phyloP scores from a whole-genome alignment of 2,797 vertebrate genomes.

The Xenopus petersii region DNA sequence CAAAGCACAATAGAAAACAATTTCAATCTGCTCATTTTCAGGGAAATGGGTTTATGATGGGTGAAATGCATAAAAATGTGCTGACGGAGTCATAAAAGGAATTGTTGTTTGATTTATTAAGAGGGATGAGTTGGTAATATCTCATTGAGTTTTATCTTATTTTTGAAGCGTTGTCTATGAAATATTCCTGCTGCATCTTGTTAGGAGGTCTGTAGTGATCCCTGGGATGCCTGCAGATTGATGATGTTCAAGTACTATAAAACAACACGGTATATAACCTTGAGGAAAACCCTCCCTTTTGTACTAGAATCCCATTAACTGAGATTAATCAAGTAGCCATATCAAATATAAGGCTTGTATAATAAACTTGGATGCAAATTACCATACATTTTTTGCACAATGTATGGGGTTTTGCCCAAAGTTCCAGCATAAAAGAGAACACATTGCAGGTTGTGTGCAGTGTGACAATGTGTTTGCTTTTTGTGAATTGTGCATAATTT shows the following conservation, averaged over 20 bases:
- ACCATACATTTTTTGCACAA: no score
- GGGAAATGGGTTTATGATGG: slow-evolving; percentile 44
- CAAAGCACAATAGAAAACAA: slow-evolving; percentile 17
- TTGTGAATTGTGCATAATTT: no score
- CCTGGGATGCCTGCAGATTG: slow-evolving; percentile 20
- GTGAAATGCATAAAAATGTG: slow-evolving; percentile 31
- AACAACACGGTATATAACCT: background rate
- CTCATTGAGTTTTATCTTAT: slow-evolving; percentile 22
- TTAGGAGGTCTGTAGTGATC: slow-evolving; percentile 32
- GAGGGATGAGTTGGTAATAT: slow-evolving; percentile 31
- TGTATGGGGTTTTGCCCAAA: no score
- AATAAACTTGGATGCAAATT: no score
- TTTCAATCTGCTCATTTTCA: slow-evolving; percentile 36
- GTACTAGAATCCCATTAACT: no score
- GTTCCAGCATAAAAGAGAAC: no score
- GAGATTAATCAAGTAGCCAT: no score
- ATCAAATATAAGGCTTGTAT: no score
- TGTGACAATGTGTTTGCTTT: no score
- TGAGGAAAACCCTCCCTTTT: no score
- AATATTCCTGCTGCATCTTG: slow-evolving; percentile 32
- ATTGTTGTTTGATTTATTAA: slow-evolving; percentile 44
- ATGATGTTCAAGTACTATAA: slow-evolving; percentile 9
- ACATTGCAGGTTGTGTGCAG: no score
- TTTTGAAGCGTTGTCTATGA: slow-evolving; percentile 3
- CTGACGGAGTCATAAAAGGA: slow-evolving; percentile 28